Percentiles rank a stretch among this genome's conserved stretches.
phyloP scores from a whole-genome alignment of 1,140 invertebrate species.

The Trachymyrmex cornetzi region DNA sequence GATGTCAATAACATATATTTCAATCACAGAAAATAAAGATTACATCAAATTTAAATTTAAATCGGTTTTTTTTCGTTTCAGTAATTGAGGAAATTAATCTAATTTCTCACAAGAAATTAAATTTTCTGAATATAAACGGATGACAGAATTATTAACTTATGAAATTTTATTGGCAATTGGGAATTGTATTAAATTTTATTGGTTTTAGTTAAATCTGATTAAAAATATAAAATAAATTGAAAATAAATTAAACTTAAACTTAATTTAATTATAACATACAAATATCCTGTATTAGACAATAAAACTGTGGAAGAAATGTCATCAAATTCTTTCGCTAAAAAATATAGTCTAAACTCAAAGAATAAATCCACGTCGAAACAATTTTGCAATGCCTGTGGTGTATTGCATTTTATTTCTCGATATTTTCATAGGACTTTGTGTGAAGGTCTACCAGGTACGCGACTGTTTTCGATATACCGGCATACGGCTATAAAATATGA shows the following conservation, averaged over 20 bases:
- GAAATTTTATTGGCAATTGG: neutral
- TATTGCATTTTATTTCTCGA: constrained; percentile 11
- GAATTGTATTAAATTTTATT: neutral
- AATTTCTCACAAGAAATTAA: neutral
- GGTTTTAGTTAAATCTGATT: neutral
- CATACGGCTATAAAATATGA: constrained; percentile 50
- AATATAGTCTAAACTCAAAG: neutral
- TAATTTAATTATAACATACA: constrained; percentile 15
- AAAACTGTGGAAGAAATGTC: neutral
- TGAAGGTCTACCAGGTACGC: constrained; percentile 30
- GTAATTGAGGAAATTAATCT: neutral
- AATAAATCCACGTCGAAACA: constrained; percentile 4
- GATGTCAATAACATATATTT: neutral
- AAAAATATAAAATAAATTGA: constrained; percentile 12
- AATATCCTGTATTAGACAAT: neutral
- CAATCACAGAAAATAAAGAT: neutral
- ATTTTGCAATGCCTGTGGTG: neutral
- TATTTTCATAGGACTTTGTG: constrained; percentile 50
- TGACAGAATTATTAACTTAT: neutral
- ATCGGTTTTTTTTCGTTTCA: neutral
- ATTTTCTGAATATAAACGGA: neutral
- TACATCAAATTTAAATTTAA: neutral
- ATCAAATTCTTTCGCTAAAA: neutral
- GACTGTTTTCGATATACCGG: constrained; percentile 44
- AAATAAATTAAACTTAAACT: neutral